These are phyloP conservation scores for Amphiprion percula DNA, from an alignment of 2,113 vertebrate species.

Conservation along the genomic window DNA sequence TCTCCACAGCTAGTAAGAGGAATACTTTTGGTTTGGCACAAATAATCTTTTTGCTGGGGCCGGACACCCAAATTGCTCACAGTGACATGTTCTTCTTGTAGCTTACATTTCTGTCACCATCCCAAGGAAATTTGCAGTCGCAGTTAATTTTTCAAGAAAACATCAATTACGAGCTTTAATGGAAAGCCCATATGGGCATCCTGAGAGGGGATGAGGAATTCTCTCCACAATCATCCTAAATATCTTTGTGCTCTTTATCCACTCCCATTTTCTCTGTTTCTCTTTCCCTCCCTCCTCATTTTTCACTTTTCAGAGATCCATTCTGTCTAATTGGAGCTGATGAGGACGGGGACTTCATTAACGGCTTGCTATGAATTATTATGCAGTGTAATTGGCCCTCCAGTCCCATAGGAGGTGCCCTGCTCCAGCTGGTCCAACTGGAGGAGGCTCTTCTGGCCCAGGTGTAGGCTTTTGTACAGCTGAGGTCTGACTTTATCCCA, in stretches of 20 bases:
- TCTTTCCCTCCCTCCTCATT: constrained; percentile 36
- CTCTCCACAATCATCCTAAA: constrained; percentile 81
- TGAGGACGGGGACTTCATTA: constrained; percentile 84
- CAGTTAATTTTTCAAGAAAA: constrained; percentile 83
- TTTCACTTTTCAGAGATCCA: constrained; percentile 61
- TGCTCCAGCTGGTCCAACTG: constrained; percentile 76
- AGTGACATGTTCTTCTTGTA: constrained; percentile 32
- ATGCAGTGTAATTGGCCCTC: constrained; percentile 85
- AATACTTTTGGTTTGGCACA: constrained; percentile 48
- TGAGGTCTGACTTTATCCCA: constrained; percentile 50
- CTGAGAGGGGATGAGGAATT: constrained; percentile 63
- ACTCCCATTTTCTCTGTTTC: constrained; percentile 53
- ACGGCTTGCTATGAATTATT: constrained; percentile 80
- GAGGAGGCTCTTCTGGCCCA: constrained; percentile 64
- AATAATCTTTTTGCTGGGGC: constrained; percentile 36
- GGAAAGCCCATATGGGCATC: constrained; percentile 71
- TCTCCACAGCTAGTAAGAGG: constrained; percentile 62
- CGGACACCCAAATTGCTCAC: constrained; percentile 13
- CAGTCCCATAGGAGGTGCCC: constrained; percentile 85
- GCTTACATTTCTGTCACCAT: constrained; percentile 45
- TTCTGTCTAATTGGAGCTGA: constrained; percentile 82
- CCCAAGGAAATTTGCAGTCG: constrained; percentile 36
- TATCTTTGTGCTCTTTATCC: constrained; percentile 54
- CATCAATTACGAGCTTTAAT: constrained; percentile 90
- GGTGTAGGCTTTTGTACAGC: constrained; percentile 47